Evolutionary conservation across 2,113 vertebrate species (phyloP).

Genomic region (Toxotes jaculatrix): DNA sequence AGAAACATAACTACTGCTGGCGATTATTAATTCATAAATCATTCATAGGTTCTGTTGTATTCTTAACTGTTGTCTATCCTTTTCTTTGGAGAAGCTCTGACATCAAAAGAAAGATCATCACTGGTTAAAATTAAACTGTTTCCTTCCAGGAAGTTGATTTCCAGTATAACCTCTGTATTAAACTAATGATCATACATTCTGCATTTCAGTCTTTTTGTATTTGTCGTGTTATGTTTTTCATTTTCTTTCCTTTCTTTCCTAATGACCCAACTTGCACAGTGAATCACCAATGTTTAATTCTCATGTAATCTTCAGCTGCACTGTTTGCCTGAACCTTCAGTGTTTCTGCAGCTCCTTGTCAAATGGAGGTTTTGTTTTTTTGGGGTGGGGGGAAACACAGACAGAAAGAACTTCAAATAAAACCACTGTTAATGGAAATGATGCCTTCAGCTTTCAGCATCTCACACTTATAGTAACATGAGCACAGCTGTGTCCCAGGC

Average conservation of each 20-base stretch:
- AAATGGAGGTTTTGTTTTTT: background rate
- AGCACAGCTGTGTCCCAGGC: background rate
- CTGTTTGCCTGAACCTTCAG: constrained; percentile 1
- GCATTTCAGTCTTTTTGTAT: constrained; percentile 1
- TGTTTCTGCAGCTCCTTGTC: constrained; percentile 13
- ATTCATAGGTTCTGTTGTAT: background rate
- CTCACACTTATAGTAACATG: constrained; percentile 2
- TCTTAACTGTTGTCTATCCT: background rate
- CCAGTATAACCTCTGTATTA: background rate
- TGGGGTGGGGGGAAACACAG: background rate
- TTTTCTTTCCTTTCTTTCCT: background rate
- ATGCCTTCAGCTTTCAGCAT: constrained; percentile 24
- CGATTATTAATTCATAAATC: constrained; percentile 1
- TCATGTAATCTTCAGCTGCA: constrained; percentile 8
- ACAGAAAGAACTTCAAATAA: background rate
- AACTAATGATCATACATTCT: background rate
- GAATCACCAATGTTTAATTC: constrained; percentile 37
- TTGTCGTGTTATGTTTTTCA: background rate
- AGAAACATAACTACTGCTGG: background rate
- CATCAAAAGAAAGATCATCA: background rate
- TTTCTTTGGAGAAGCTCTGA: background rate
- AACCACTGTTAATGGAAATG: background rate
- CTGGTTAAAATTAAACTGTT: constrained; percentile 9
- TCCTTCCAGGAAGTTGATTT: constrained; percentile 6
- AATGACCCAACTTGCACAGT: constrained; percentile 9